Conservation (phyloP, 2,888 invertebrate genomes). For the Empis stercorea region DNA sequence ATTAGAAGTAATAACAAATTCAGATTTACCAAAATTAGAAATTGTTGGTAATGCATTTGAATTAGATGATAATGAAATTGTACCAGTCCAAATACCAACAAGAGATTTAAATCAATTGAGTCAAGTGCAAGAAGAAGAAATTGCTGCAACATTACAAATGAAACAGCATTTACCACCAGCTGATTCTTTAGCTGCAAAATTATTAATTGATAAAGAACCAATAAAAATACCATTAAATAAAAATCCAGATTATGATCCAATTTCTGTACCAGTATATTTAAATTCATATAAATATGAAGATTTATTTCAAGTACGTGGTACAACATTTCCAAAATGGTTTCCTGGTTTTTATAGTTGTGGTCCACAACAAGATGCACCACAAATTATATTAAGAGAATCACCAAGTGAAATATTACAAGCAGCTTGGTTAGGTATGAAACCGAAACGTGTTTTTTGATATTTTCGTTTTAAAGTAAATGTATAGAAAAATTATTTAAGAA, state of each 20-base stretch:
- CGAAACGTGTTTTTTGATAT: not conserved
- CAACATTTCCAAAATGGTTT: not conserved
- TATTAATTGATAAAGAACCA: not conserved
- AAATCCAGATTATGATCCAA: not conserved
- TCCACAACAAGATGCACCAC: not conserved
- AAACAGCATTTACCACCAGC: not conserved
- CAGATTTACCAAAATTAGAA: not conserved
- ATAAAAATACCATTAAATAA: not conserved
- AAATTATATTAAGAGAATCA: not conserved
- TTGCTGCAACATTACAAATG: not conserved
- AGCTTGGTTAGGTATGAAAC: not conserved
- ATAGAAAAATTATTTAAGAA: too few relatives aligned
- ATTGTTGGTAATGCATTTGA: not conserved
- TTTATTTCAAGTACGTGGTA: not conserved
- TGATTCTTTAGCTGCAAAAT: not conserved
- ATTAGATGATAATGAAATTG: not conserved
- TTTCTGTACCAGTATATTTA: not conserved
- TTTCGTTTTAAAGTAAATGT: too few relatives aligned
- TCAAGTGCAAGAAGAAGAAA: not conserved
- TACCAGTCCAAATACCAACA: not conserved
- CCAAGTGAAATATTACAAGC: not conserved
- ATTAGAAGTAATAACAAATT: not conserved
- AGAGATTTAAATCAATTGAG: not conserved
- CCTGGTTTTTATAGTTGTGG: not conserved
- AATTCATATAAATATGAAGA: not conserved